Percentiles rank a stretch among this genome's conserved stretches.
phyloP scores from a whole-genome alignment of 2,113 vertebrate species.

The Hemichromis elongatus region DNA sequence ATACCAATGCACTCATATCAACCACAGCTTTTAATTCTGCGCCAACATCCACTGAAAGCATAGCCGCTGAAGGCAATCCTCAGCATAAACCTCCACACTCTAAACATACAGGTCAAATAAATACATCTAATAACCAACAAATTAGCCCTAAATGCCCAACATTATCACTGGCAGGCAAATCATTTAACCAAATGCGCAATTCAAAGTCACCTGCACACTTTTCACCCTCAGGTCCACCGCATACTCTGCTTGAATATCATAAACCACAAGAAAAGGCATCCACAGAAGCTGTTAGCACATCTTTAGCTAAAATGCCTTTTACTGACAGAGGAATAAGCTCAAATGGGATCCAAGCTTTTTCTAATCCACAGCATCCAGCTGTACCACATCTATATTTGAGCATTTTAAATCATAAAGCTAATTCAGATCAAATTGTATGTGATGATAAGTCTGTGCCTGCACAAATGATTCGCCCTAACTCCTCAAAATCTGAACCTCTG shows the following conservation, averaged over 20 bases:
- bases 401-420: not conserved
- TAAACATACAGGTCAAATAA: not conserved
- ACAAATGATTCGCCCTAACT: not conserved
- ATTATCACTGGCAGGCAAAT: not conserved
- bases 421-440: not conserved
- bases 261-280: not conserved
- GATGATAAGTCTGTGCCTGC: not conserved
- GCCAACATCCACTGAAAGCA: not conserved
- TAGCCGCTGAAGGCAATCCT: not conserved
- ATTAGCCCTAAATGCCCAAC: not conserved
- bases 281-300: not conserved
- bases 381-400: not conserved
- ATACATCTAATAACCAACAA: not conserved
- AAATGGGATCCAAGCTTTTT: not conserved
- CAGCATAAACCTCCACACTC: not conserved
- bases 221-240: not conserved
- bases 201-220: not conserved
- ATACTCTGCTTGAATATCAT: not conserved
- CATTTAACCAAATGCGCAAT: not conserved
- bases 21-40: not conserved
- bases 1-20: not conserved
- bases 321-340: not conserved
- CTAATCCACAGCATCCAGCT: not conserved
- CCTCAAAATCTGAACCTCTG: constrained; percentile 13
- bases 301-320: not conserved